Percentiles rank a stretch among this genome's conserved stretches.
Evolutionary conservation across 2,888 invertebrate species (phyloP).

Genomic region (Mystacides longicornis): DNA sequence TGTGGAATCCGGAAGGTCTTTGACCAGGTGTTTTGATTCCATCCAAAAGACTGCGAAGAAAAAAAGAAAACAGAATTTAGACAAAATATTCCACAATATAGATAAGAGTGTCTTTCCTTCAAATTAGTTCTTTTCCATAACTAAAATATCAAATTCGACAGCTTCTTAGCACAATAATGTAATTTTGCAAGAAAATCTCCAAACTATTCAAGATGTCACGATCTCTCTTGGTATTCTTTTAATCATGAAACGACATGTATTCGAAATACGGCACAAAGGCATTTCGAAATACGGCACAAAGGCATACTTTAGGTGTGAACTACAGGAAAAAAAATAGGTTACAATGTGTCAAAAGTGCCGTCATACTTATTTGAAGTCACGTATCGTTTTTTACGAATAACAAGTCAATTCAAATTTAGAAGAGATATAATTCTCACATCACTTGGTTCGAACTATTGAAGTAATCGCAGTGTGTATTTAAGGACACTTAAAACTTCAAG

Average conservation of each 20-base stretch:
- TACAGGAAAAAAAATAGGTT: too few species aligned
- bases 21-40: slow-evolving; percentile 76
- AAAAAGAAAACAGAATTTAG: background rate
- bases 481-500: too few species aligned
- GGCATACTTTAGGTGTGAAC: too few species aligned
- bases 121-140: background rate
- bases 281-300: too few species aligned
- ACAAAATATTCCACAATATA: background rate
- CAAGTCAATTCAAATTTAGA: background rate
- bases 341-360: background rate
- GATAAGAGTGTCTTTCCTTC: background rate
- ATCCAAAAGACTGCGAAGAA: slow-evolving; percentile 63
- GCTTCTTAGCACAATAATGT: background rate
- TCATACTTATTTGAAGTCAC: background rate
- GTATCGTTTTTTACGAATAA: background rate
- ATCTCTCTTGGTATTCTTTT: background rate
- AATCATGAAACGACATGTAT: background rate
- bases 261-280: background rate
- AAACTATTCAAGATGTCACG: background rate
- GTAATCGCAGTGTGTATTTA: too few species aligned
- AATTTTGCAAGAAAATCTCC: background rate
- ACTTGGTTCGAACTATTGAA: too few species aligned
- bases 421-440: too few species aligned
- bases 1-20: slow-evolving; percentile 79
- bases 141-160: background rate